Evolutionary conservation across 2,113 vertebrate species (phyloP), one percentile per base, ranked within the genome.

Genomic region (Tringa solitaria): DNA sequence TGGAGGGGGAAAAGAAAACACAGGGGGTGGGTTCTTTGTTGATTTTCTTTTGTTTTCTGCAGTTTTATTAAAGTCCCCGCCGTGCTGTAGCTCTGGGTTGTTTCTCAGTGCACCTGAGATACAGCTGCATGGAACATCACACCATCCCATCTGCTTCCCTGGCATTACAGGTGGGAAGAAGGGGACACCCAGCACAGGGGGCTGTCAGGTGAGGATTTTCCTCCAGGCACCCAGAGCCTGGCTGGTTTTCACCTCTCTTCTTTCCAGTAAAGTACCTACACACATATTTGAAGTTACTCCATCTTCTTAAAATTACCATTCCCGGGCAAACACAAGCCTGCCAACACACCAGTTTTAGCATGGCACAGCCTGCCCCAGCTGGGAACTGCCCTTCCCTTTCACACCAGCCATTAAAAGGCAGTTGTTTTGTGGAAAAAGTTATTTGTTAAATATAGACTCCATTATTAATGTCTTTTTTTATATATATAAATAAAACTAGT

Each of bases 1-100:
- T 26, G 17, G 2, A 76, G 28, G 11, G 22, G 33, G 54, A 61
- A 64, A 50, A 78, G 10, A 65, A 73, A 81, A 33, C 23, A 23
- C 14, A 61, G 21, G 0, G 4, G 7, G 4, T 23, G 13, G 8
- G 76, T 27, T 0, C 57, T 9, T 37, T 33, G 13, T 3, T 82
- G 30, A 20, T 28, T 73, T 93, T 26, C 26, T 70, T 87, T 45
- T 51, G 16, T 35, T 82, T 77, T 41, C 50, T 69, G 13, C 2
- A 70, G 35, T 9, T 20, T 86, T 33, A 32, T 14, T 61, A 3
- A 64, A 69, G 24, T 19, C 22, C 8, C 41, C 27, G 3, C 2
- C 22, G 9, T 27, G 14, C 33, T 51, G 56, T 30, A 3, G 18
- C 32, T 83, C 23, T 39, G n/a, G 12, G 10, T 20, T 87, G 30